A percentile compares a stretch with the other conserved stretches of the same genome.
Evolutionary conservation across 2,888 invertebrate genomes (phyloP).

Genomic region (Archips xylosteana): DNA sequence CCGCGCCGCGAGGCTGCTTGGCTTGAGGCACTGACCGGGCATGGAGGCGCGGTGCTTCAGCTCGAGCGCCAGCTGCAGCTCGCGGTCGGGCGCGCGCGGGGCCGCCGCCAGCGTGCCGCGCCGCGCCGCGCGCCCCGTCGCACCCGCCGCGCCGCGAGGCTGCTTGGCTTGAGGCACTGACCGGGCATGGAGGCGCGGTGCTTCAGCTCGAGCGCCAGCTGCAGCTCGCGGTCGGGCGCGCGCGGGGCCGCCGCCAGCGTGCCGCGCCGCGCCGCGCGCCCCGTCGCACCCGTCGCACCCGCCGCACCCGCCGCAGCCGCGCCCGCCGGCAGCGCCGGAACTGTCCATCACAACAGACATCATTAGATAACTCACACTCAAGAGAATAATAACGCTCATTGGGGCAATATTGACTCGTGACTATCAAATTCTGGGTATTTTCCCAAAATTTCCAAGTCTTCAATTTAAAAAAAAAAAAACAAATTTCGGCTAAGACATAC

Average conservation of each 20-base stretch:
- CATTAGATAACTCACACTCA: background rate
- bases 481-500: too few relatives aligned
- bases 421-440: too few relatives aligned
- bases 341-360: background rate
- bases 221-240: constrained; percentile 48
- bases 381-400: too few relatives aligned
- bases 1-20: too few relatives aligned
- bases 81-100: constrained; percentile 33
- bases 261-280: constrained; percentile 39
- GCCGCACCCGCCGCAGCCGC: background rate
- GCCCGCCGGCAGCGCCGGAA: background rate
- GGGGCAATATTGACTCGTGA: too few relatives aligned
- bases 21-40: constrained; percentile 48
- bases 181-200: constrained; percentile 53
- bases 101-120: constrained; percentile 9
- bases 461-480: too few relatives aligned
- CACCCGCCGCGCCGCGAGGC: background rate
- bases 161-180: constrained; percentile 22
- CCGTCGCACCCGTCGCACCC: too few relatives aligned
- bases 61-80: constrained; percentile 57
- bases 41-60: constrained; percentile 50
- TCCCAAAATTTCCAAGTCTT: too few relatives aligned
- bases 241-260: constrained; percentile 36
- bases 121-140: background rate
- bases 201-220: constrained; percentile 53